Base-by-base conservation (phyloP, 1,140 invertebrate species). In the Tetranychus cinnabarinus region DNA sequence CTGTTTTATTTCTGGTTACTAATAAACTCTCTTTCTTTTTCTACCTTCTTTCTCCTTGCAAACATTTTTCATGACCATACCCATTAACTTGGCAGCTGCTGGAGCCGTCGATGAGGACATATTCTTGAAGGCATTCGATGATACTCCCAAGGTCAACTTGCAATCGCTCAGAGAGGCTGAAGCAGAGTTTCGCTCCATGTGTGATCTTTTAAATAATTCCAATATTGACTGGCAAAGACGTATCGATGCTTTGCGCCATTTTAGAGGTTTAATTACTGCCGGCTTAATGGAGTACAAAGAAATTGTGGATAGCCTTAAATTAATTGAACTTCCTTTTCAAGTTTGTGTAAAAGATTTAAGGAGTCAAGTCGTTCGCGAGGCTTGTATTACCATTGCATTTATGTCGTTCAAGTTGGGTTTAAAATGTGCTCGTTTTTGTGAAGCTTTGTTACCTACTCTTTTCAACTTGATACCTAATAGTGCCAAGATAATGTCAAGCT, bases 391-490 rank as follows among this genome's bases (percentile, higher is more conserved):
- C 2, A 81, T 97, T 62, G 88, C 90, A 10, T 63, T 46, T 62
- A 45, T 60, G 57, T 65, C 56, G 31, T 15, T 55, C 35, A 57
- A 61, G 54, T 13, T 58, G 12, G 59, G 59, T 50, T 61, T 52
- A 12, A 62, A 60, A 35, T 93, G 91, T 67, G 89, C 93, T 64
- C 81, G 81, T 71, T 85, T 90, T 73, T 82, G 83, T 33, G 83
- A 91, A 70, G 77, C 80, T 61, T 77, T 95, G 55, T 70, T 97
- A 47, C 82, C 83, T 58, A 80, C 81, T 63, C 72, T 97, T 34
- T 87, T 97, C 67, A 85, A 85, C 70, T 78, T 97, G 54, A 88
- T 96, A 71, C 88, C 87, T 68, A 97, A 97, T 74, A 88, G 86
- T 69, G 91, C 89, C 65, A 97, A 97, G 79, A 82, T 97, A 59